Evolutionary conservation across 2,888 invertebrate genomes (phyloP).

Genomic region (Blastobasis adustella): DNA sequence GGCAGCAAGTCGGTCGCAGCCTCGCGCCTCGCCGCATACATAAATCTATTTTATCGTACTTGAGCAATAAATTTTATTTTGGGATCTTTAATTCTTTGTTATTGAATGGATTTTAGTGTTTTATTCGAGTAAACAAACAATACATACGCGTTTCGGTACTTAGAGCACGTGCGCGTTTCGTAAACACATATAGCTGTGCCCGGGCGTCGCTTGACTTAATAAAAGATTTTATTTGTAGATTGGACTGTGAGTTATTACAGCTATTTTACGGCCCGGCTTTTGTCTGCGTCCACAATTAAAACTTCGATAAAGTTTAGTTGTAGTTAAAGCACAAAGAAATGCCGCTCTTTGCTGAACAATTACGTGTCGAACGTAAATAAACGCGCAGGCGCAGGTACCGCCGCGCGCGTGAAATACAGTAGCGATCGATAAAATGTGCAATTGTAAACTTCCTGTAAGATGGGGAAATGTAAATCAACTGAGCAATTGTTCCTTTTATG

Average conservation of each 20-base stretch:
- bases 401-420: constrained; percentile 39
- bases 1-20: constrained; percentile 38
- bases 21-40: constrained; percentile 46
- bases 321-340: constrained; percentile 57
- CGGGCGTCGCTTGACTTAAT: constrained; percentile 54
- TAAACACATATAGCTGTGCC: constrained; percentile 50
- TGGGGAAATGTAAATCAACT: constrained; percentile 67
- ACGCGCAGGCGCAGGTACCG: constrained; percentile 20
- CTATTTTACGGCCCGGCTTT: constrained; percentile 53
- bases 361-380: constrained; percentile 58
- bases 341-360: constrained; percentile 61
- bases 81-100: constrained; percentile 76
- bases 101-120: constrained; percentile 76
- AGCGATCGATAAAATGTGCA: constrained; percentile 67
- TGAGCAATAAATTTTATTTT: constrained; percentile 74
- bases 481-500: constrained; percentile 65
- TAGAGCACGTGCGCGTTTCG: constrained; percentile 61
- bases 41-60: constrained; percentile 75
- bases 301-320: constrained; percentile 64
- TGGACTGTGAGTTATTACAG: constrained; percentile 45
- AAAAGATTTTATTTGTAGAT: constrained; percentile 67
- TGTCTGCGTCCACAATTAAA: constrained; percentile 70
- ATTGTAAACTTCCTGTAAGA: constrained; percentile 67
- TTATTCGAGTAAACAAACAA: constrained; percentile 75
- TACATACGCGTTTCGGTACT: constrained; percentile 66